Base-by-base conservation (phyloP, 23 tunicate species). In the Trididemnum miniatum region DNA sequence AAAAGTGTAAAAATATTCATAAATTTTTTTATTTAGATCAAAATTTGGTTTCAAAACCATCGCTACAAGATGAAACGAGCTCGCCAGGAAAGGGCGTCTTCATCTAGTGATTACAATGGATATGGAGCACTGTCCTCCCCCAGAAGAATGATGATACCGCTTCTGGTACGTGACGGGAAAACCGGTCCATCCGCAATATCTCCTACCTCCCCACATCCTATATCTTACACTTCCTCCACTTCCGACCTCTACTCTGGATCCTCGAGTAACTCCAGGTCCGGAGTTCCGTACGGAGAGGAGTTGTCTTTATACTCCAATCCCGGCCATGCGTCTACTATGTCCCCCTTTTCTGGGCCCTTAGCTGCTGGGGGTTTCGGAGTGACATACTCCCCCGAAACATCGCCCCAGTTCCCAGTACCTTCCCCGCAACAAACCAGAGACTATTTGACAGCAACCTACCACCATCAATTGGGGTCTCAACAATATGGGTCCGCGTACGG, bases 31-130 rank as follows among this genome's bases (percentile, higher is more conserved):
- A 15, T 67, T 67, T 78, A 89, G 95, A 88, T 89, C 20, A 89
- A 89, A 49, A 89, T 89, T 15, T 89, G 95, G 95, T 89, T 89
- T 67, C 95, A 89, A 84, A 89, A 89, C 51, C 95, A 89, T 44
- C 80, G 95, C 20, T 89, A 89, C 82, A 89, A 89, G 35, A 78
- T 84, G 85, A 89, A 89, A 39, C 51, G 95, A 71, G 84, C 89
- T 20, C 74, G 80, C 18, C 88, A 84, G 36, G 95, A 89, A 31
- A 34, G 59, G 22, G 57, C 33, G 2, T 29, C 57, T 2, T 35
- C 74, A 1, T 37, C 74, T 20, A 35, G 59, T 27, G 54, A 64
- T 5, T 49, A 35, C 31, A 23, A 84, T 57, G 80, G 66, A 20
- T 67, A 76, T 63, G 87, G 84, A 7, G 65, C 80, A 32, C 71